These are phyloP conservation scores for Ceraclea dissimilis DNA, from an alignment of 2,888 invertebrate genomes.

Conservation along the genomic window DNA sequence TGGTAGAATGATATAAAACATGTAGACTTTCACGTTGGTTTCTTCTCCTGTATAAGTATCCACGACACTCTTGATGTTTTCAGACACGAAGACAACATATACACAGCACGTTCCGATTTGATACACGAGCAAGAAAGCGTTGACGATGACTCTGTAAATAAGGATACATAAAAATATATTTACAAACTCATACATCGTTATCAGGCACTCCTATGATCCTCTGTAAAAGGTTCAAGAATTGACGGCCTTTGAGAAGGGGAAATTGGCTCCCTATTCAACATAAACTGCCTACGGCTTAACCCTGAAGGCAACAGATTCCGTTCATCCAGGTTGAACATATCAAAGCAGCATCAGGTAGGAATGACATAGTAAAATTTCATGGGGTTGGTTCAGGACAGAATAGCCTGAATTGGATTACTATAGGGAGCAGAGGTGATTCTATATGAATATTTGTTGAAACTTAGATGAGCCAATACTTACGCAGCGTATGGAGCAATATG, in stretches of 20 bases:
- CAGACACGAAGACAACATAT: slow-evolving; percentile 89
- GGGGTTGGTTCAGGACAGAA: too few relatives aligned
- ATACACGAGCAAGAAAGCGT: slow-evolving; percentile 72
- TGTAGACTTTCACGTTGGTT: slow-evolving; percentile 50
- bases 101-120: slow-evolving; percentile 96
- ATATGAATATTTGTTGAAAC: too few relatives aligned
- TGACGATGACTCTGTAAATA: slow-evolving; percentile 58
- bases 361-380: too few relatives aligned
- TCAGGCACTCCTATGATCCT: not conserved
- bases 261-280: too few relatives aligned
- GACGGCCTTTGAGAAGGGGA: too few relatives aligned
- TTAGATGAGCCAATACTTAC: too few relatives aligned
- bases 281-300: too few relatives aligned
- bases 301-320: too few relatives aligned
- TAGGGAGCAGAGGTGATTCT: too few relatives aligned
- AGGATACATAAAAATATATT: not conserved
- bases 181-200: slow-evolving; percentile 2
- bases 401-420: too few relatives aligned
- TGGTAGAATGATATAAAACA: slow-evolving; percentile 65
- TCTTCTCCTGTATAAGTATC: slow-evolving; percentile 50
- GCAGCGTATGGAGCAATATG: slow-evolving; percentile 57
- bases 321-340: too few relatives aligned
- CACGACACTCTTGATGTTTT: slow-evolving; percentile 68
- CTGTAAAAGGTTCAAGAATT: not conserved
- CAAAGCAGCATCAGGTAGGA: too few relatives aligned